Conservation (phyloP, 2,888 invertebrate genomes). For the Psococerastis gibbosa region DNA sequence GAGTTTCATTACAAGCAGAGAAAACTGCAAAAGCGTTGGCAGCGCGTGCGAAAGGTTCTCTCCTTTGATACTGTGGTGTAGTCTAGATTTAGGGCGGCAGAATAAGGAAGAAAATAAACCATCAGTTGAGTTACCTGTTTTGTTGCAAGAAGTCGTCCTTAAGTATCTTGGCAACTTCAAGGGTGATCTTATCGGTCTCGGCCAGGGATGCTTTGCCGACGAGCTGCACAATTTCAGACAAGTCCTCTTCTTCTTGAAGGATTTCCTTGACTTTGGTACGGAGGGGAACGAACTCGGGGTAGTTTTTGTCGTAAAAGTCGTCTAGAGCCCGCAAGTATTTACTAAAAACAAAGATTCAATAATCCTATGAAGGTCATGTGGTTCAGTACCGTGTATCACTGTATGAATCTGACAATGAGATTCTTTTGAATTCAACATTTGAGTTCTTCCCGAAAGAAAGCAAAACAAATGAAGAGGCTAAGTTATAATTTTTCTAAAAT, state of each 20-base stretch:
- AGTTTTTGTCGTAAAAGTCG: constrained; percentile 98
- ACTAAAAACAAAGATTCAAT: constrained; percentile 30
- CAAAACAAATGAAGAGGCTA: constrained; percentile 8
- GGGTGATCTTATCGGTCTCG: constrained; percentile 96
- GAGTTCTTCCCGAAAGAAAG: no score
- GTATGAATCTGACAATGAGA: no score
- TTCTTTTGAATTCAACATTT: constrained; percentile 6
- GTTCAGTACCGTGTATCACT: no score
- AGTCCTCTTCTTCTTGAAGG: constrained; percentile 95
- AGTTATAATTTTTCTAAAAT: background rate
- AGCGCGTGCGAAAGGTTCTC: background rate
- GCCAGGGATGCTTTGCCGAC: constrained; percentile 98
- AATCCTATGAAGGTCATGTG: constrained; percentile 7
- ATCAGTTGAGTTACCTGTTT: constrained; percentile 58
- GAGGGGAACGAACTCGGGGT: constrained; percentile 88
- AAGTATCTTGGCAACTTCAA: constrained; percentile 93
- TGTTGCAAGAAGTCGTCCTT: constrained; percentile 99
- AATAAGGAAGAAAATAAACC: no score
- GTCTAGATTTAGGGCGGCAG: no score
- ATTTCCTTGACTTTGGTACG: constrained; percentile 94
- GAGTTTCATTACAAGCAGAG: constrained; percentile 2
- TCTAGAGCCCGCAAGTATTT: constrained; percentile 98
- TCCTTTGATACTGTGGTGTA: no score
- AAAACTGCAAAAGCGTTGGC: constrained; percentile 4
- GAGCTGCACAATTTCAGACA: constrained; percentile 98